Evolutionary conservation across 2,113 vertebrate species (phyloP), one percentile per base, ranked within the genome.

Genomic region (Myanophis thanlyinensis): DNA sequence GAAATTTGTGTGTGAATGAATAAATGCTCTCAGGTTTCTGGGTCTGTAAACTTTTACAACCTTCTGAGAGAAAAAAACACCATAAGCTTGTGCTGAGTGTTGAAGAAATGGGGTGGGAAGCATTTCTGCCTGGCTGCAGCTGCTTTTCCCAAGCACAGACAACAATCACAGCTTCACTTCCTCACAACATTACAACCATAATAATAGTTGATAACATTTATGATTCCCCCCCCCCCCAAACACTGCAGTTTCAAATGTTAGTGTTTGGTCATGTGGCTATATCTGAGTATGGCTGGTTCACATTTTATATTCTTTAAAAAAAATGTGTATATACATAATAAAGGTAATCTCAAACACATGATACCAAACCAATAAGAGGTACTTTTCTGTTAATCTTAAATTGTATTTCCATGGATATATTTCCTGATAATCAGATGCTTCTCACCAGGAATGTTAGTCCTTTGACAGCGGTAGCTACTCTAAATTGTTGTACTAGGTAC

Each of bases 401-500:
- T 97, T 95, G 95, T 93, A 93, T 94, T 96, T 94, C 89, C 96
- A 12, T 97, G 93, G 94, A 89, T 80, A 90, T 97, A 91, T 96
- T 96, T 94, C 90, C 93, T 86, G 97, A 94, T 97, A 93, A 97
- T 97, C 73, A 93, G 95, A 91, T 95, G 92, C 93, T 93, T 97
- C 94, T 90, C 94, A 97, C 91, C 94, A 96, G 96, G 97, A 97
- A 97, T 94, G 87, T 30, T 27, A 87, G 92, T 93, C 92, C 80
- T 91, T 87, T 92, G 90, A 86, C 94, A 97, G 95, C 95, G 95
- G 96, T 97, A 96, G 95, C 96, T 95, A n/a, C n/a, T n/a, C n/a
- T n/a, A 96, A 97, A 93, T 94, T 92, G 94, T 96, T 95, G 94
- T 94, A 86, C 95, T 96, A 95, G 93, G 90, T 91, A 67, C 35